Evolutionary conservation across 2,113 vertebrate species (phyloP).

Genomic region (Perca flavescens): DNA sequence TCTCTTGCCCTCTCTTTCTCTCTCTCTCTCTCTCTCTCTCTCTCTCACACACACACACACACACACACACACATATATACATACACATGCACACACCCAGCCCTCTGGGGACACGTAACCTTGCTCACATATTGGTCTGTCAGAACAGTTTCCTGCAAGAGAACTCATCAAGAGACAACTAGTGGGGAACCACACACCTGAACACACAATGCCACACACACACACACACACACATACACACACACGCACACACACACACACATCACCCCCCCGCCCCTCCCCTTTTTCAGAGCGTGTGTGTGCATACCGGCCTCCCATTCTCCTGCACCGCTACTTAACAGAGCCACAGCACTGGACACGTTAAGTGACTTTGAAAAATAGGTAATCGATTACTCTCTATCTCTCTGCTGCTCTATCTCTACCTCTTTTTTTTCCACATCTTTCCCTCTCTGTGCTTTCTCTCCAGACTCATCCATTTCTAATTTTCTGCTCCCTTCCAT

Average conservation of each 20-base stretch:
- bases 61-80: slow-evolving; percentile 8
- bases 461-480: slow-evolving; percentile 34
- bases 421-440: slow-evolving; percentile 2
- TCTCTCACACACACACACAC: not conserved
- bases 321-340: slow-evolving; percentile 85
- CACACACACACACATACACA: not conserved
- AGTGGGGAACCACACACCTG: slow-evolving; percentile 22
- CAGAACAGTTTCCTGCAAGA: slow-evolving; percentile 52
- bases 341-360: slow-evolving; percentile 85
- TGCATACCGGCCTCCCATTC: slow-evolving; percentile 87
- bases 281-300: slow-evolving; percentile 84
- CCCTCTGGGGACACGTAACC: slow-evolving; percentile 32
- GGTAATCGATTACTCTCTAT: slow-evolving; percentile 92
- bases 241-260: not conserved
- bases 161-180: slow-evolving; percentile 46
- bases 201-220: slow-evolving; percentile 5
- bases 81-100: slow-evolving; percentile 20
- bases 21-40: no score
- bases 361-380: slow-evolving; percentile 97
- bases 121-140: slow-evolving; percentile 50
- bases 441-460: slow-evolving; percentile 4
- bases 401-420: slow-evolving; percentile 24
- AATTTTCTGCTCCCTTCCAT: slow-evolving; percentile 40
- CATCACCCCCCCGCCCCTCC: not conserved
- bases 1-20: no score